Conservation (phyloP, 2,888 invertebrate species). For the Beris chalybata region DNA sequence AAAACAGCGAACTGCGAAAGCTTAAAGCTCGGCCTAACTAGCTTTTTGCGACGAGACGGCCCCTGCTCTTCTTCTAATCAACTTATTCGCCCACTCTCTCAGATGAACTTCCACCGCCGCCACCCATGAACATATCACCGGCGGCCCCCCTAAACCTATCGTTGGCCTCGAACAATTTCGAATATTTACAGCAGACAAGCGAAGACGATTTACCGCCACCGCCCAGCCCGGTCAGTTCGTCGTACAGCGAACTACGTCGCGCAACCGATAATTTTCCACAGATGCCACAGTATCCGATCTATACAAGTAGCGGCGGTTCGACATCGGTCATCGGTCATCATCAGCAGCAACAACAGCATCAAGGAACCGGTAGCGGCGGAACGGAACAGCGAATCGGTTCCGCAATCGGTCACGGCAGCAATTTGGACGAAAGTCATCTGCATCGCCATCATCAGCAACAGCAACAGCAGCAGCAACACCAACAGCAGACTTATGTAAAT, state of each 20-base stretch:
- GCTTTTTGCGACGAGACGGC: too few species aligned
- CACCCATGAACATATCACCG: constrained; percentile 61
- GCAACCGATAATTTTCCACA: constrained; percentile 70
- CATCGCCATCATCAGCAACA: background rate
- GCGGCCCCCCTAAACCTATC: constrained; percentile 56
- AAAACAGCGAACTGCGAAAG: too few species aligned
- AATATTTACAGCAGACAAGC: constrained; percentile 41
- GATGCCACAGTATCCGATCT: constrained; percentile 39
- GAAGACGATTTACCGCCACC: constrained; percentile 76
- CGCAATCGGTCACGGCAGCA: background rate
- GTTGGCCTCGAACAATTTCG: constrained; percentile 54
- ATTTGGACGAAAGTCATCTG: background rate
- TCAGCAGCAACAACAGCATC: background rate
- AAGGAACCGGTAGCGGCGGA: background rate
- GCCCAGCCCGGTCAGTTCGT: constrained; percentile 87
- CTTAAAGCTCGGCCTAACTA: too few species aligned
- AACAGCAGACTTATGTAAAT: constrained; percentile 42
- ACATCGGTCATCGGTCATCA: background rate
- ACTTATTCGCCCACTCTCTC: constrained; percentile 40
- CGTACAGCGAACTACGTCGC: constrained; percentile 82
- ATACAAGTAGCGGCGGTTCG: background rate
- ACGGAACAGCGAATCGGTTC: too few species aligned
- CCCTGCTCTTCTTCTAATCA: background rate
- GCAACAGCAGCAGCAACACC: constrained; percentile 36
- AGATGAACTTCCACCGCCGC: constrained; percentile 62